Percentiles rank a stretch among this genome's conserved stretches.
These are phyloP conservation scores for Enteromius mattozi DNA, from an alignment of 2,797 vertebrate genomes.

Conservation along the genomic window DNA sequence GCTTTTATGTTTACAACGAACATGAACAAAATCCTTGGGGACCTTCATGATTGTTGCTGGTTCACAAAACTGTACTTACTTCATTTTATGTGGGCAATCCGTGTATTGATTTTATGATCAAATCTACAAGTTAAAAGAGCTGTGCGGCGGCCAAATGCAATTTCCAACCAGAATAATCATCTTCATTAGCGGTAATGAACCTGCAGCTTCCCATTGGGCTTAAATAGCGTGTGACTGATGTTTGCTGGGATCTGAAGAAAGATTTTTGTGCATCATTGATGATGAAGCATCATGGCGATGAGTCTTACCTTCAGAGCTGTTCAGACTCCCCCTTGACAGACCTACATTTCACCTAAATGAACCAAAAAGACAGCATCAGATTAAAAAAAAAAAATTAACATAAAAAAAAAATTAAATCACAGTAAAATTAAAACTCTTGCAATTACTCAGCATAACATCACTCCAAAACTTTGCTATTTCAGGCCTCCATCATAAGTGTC, in stretches of 20 bases:
- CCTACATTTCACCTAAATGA: too few species aligned
- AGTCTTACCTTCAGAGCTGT: not conserved
- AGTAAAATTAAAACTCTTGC: not conserved
- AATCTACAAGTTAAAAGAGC: conserved; percentile 21
- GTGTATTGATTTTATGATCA: conserved; percentile 21
- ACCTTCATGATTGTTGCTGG: not conserved
- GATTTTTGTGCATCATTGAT: not conserved
- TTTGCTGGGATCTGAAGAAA: conserved; percentile 2
- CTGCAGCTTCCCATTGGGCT: not conserved
- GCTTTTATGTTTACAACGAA: not conserved
- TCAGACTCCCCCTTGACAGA: not conserved
- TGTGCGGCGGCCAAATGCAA: not conserved
- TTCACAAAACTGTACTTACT: conserved; percentile 30
- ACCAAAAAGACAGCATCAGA: not conserved
- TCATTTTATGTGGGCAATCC: not conserved
- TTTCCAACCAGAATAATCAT: conserved; percentile 22
- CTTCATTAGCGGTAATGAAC: conserved; percentile 32
- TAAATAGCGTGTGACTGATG: conserved; percentile 17
- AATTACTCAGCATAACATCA: not conserved
- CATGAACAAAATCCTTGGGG: not conserved
- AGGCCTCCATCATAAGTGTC: not conserved
- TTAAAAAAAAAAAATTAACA: not conserved
- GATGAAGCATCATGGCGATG: not conserved
- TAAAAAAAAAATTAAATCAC: not conserved
- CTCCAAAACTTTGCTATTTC: not conserved